Percentiles rank a stretch among this genome's conserved stretches.
phyloP scores from a whole-genome alignment of 2,888 invertebrate genomes.

The Hyppa rectilinea region DNA sequence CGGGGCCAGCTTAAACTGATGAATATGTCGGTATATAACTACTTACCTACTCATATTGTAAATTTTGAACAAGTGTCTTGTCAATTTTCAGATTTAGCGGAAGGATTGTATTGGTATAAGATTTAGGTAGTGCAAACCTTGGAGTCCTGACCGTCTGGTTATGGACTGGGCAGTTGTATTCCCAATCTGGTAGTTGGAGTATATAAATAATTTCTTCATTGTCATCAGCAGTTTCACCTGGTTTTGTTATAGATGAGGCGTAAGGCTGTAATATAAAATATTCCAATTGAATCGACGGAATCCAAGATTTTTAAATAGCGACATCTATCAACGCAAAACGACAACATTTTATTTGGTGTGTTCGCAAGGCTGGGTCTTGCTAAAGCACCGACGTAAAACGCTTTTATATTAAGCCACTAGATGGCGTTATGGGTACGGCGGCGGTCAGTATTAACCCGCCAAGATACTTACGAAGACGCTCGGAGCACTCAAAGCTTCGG shows the following conservation, averaged over 20 bases:
- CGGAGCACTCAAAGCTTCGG: conserved; percentile 82
- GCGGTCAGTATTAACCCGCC: not conserved
- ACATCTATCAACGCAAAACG: conserved; percentile 20
- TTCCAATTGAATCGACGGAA: not conserved
- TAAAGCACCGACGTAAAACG: not conserved
- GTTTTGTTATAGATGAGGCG: conserved; percentile 73
- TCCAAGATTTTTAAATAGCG: too few species aligned
- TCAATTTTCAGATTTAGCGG: not conserved
- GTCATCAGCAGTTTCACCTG: conserved; percentile 75
- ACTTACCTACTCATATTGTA: not conserved
- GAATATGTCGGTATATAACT: not conserved
- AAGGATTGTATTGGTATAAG: not conserved
- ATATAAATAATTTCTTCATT: conserved; percentile 87
- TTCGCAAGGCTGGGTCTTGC: not conserved
- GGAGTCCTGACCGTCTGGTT: conserved; percentile 82
- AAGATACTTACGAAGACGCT: conserved; percentile 84
- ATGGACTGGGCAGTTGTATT: conserved; percentile 83
- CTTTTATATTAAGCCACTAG: conserved; percentile 6
- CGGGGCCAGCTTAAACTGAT: too few species aligned
- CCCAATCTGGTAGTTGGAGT: conserved; percentile 85
- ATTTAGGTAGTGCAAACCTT: conserved; percentile 70
- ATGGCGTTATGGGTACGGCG: conserved; percentile 7
- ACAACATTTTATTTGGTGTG: not conserved
- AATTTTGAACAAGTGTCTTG: not conserved
- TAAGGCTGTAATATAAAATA: conserved; percentile 76